Evolutionary conservation across 2,888 invertebrate species (phyloP), one percentile per base, ranked within the genome.

Genomic region (Zygogramma bicolorata): DNA sequence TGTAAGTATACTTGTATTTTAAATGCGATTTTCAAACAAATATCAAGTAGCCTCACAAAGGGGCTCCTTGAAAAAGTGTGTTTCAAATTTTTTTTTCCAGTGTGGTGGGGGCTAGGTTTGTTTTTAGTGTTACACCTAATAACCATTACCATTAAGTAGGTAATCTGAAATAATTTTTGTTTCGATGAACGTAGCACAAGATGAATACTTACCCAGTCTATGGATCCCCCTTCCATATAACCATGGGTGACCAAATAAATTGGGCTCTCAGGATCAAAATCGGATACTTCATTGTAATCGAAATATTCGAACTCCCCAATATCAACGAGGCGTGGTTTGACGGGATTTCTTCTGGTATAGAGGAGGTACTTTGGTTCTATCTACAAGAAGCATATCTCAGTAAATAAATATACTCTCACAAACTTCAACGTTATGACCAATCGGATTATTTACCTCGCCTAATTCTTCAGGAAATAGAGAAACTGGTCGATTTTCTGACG

Each of bases 181-280:
- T n/a, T n/a, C n/a, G n/a, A n/a, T n/a, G n/a, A n/a, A n/a, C n/a
- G n/a, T n/a, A n/a, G n/a, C n/a, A n/a, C n/a, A n/a, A n/a, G n/a
- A n/a, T n/a, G n/a, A n/a, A n/a, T 20, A 66, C 78, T 78, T 88
- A 96, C 93, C 97, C 97, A 97, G 61, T 90, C 87, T 80, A 94
- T 93, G 75, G 92, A 91, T 0, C 96, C 96, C 53, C 93, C 92
- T 84, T 97, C 97, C 75, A 96, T 87, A 85, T 95, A 97, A 0
- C 97, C 97, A 83, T 97, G 97, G 1, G 94, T 90, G 73, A 97
- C 90, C 72, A 96, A 88, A 83, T 92, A 95, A 75, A 94, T 90
- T 3, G 92, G 92, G 8, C 91, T 92, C 22, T 86, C 85, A 0
- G 91, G 88, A 83, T 92, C 90, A 2, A 95, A 89, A 73, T 91